Evolutionary conservation across 2,113 vertebrate genomes (phyloP).

Genomic region (Otolemur garnettii): DNA sequence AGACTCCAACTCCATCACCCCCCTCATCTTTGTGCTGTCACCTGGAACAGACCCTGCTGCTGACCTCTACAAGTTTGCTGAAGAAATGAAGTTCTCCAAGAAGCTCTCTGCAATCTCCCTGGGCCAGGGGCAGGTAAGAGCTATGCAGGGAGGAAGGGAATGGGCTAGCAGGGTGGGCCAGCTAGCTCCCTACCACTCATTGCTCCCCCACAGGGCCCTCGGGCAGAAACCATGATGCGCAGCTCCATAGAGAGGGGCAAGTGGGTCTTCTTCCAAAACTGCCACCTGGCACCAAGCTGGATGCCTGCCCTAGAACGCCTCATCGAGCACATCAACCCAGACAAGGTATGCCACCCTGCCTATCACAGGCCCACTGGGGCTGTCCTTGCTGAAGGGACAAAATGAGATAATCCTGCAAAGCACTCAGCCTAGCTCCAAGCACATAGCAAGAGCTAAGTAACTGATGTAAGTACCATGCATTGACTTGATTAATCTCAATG

Average conservation of each 20-base stretch:
- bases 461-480: too few relatives aligned
- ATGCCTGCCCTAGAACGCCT: constrained; percentile 95
- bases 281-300: constrained; percentile 97
- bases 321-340: constrained; percentile 91
- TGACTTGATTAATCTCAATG: not conserved
- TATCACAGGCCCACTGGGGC: not conserved
- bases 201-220: constrained; percentile 89
- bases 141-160: not conserved
- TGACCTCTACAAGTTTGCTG: constrained; percentile 95
- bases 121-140: constrained; percentile 94
- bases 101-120: constrained; percentile 94
- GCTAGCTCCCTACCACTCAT: not conserved
- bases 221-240: constrained; percentile 93
- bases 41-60: constrained; percentile 94
- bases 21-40: constrained; percentile 94
- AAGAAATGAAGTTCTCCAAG: constrained; percentile 94
- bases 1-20: constrained; percentile 90
- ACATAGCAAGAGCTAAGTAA: not conserved
- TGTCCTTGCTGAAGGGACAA: not conserved
- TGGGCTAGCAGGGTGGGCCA: not conserved
- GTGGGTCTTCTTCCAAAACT: constrained; percentile 98
- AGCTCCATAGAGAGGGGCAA: constrained; percentile 93
- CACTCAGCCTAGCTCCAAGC: not conserved
- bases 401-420: not conserved
- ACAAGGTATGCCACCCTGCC: constrained; percentile 87